phyloP scores from a whole-genome alignment of 2,113 vertebrate genomes.

The Labrus mixtus region DNA sequence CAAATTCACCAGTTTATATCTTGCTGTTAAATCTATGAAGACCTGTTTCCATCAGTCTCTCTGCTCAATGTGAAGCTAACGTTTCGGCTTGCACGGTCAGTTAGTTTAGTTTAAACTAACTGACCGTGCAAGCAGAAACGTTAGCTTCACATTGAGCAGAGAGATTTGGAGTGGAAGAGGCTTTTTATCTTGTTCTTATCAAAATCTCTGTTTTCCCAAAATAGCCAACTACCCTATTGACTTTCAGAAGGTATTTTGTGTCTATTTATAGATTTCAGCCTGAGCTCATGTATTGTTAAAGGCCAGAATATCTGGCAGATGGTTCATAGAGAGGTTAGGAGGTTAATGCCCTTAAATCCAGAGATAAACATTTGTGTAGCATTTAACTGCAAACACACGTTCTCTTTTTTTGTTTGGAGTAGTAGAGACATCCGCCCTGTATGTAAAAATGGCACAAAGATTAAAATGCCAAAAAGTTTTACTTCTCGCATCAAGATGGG shows the following conservation, averaged over 20 bases:
- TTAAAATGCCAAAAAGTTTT: constrained; percentile 5
- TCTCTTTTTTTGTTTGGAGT: constrained; percentile 13
- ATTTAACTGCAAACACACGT: constrained; percentile 27
- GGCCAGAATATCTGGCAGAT: constrained; percentile 36
- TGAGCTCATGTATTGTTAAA: not conserved
- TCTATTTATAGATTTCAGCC: not conserved
- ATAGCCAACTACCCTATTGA: not conserved
- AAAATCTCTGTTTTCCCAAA: not conserved
- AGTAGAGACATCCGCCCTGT: not conserved
- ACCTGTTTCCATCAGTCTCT: not conserved
- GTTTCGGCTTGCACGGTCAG: no score
- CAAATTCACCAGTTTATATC: constrained; percentile 8
- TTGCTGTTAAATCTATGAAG: no score
- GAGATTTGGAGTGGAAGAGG: not conserved
- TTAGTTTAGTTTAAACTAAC: no score
- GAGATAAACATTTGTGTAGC: constrained; percentile 7
- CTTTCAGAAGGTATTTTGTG: not conserved
- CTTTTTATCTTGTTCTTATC: not conserved
- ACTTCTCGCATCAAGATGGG: no score
- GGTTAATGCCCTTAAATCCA: constrained; percentile 49
- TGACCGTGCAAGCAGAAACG: no score
- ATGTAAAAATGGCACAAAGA: not conserved
- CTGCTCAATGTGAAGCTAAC: no score
- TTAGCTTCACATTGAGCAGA: no score
- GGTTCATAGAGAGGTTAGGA: constrained; percentile 19